Percentiles rank a stretch among this genome's conserved stretches.
These are phyloP conservation scores for Ormyrus nitidulus DNA, from an alignment of 2,888 invertebrate genomes.

Conservation along the genomic window DNA sequence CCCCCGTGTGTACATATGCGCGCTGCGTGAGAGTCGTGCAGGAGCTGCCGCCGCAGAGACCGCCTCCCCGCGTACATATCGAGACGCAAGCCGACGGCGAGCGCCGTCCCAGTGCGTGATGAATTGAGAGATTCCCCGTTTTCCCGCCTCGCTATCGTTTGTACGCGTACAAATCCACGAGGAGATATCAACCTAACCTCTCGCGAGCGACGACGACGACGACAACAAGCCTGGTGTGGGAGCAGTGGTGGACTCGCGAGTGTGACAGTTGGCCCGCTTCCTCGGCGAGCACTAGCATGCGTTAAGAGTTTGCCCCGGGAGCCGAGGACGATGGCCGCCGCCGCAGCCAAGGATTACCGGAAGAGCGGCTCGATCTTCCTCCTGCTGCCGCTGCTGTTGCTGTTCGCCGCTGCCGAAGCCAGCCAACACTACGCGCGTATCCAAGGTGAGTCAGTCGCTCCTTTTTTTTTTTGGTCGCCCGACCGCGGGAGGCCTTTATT, in stretches of 20 bases:
- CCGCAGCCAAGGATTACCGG: conserved; percentile 43
- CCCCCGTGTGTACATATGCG: not conserved
- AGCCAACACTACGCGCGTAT: conserved; percentile 59
- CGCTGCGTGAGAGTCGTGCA: too few relatives aligned
- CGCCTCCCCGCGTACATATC: too few relatives aligned
- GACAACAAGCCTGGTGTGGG: too few relatives aligned
- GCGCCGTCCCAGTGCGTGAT: too few relatives aligned
- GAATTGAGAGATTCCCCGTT: not conserved
- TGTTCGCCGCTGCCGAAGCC: conserved; percentile 55
- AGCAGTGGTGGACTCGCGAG: not conserved
- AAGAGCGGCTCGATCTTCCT: conserved; percentile 65
- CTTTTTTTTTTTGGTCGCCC: not conserved
- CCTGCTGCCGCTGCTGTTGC: conserved; percentile 63
- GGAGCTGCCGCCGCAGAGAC: too few relatives aligned
- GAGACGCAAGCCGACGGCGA: too few relatives aligned
- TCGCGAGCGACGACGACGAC: conserved; percentile 16
- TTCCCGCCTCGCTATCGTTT: too few relatives aligned
- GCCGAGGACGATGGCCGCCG: conserved; percentile 19
- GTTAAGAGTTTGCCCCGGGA: too few relatives aligned
- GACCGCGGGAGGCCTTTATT: not conserved
- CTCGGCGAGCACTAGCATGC: too few relatives aligned
- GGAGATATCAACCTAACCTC: too few relatives aligned
- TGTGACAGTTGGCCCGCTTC: too few relatives aligned
- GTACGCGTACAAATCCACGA: too few relatives aligned
- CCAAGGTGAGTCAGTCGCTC: conserved; percentile 66